Evolutionary conservation across 2,797 vertebrate genomes (phyloP).

Genomic region (Okamejei kenojei): DNA sequence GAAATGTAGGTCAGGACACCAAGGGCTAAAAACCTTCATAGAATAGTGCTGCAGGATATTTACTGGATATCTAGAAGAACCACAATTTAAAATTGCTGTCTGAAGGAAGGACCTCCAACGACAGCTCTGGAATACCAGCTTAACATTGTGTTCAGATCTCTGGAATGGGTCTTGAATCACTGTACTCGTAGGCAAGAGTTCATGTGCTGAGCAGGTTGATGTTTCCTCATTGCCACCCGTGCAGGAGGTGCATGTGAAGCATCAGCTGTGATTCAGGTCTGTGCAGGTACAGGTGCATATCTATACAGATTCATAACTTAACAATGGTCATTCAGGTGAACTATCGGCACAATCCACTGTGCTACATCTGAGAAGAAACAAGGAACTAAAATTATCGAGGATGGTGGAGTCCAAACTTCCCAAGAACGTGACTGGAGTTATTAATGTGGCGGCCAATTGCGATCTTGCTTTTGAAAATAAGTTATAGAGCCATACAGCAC

Average conservation of each 20-base stretch:
- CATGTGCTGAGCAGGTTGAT: background rate
- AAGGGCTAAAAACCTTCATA: background rate
- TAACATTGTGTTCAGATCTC: background rate
- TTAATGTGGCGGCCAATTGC: background rate
- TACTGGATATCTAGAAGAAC: background rate
- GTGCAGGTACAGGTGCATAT: background rate
- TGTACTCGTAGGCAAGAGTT: background rate
- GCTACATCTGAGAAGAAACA: background rate
- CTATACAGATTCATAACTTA: background rate
- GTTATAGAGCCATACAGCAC: too few relatives aligned
- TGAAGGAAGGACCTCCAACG: background rate
- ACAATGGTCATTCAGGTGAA: background rate
- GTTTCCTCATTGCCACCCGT: background rate
- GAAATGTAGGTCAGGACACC: background rate
- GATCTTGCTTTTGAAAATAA: background rate
- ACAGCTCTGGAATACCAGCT: background rate
- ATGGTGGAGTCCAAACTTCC: background rate
- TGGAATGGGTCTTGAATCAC: background rate
- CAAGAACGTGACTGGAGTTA: background rate
- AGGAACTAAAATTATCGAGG: background rate
- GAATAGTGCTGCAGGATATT: too few relatives aligned
- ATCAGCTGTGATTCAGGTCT: background rate
- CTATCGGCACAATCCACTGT: background rate
- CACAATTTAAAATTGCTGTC: background rate
- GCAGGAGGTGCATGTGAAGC: background rate